A percentile compares a stretch with the other conserved stretches of the same genome.
phyloP scores from a whole-genome alignment of 2,113 vertebrate species.

The Tachysurus vachellii region DNA sequence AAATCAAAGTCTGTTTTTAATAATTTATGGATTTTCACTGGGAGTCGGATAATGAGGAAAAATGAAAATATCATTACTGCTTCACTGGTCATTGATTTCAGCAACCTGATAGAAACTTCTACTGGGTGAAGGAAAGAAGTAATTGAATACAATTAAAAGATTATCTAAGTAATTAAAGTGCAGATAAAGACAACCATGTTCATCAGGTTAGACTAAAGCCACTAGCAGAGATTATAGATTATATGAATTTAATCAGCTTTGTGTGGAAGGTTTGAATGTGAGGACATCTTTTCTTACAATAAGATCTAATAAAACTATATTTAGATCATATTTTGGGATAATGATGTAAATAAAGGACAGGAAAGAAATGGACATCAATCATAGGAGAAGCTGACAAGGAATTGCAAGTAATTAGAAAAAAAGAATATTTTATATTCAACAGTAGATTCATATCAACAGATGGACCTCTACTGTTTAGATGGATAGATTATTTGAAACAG shows the following conservation, averaged over 20 bases:
- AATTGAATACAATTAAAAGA: constrained; percentile 36
- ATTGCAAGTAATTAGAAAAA: not conserved
- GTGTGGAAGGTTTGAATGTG: not conserved
- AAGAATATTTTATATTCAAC: not conserved
- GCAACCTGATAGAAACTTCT: constrained; percentile 58
- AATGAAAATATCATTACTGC: constrained; percentile 71
- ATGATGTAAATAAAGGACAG: not conserved
- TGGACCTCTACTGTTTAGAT: not conserved
- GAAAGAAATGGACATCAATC: not conserved
- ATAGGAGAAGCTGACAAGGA: not conserved
- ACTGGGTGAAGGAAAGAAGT: constrained; percentile 19
- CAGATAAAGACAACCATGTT: not conserved
- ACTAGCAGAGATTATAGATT: not conserved
- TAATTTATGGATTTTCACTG: constrained; percentile 30
- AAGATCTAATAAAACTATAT: not conserved
- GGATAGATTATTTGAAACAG: not conserved
- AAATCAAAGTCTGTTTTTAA: not conserved
- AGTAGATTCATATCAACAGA: not conserved
- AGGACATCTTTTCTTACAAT: not conserved
- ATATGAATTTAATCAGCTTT: not conserved
- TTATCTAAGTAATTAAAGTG: constrained; percentile 36
- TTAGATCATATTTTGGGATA: not conserved
- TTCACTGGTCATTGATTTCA: constrained; percentile 71
- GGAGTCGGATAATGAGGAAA: constrained; percentile 65
- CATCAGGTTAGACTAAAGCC: not conserved